A percentile compares a stretch with the other conserved stretches of the same genome.
Evolutionary conservation across 2,113 vertebrate species (phyloP).

Genomic region (Potamarius usumacintae): DNA sequence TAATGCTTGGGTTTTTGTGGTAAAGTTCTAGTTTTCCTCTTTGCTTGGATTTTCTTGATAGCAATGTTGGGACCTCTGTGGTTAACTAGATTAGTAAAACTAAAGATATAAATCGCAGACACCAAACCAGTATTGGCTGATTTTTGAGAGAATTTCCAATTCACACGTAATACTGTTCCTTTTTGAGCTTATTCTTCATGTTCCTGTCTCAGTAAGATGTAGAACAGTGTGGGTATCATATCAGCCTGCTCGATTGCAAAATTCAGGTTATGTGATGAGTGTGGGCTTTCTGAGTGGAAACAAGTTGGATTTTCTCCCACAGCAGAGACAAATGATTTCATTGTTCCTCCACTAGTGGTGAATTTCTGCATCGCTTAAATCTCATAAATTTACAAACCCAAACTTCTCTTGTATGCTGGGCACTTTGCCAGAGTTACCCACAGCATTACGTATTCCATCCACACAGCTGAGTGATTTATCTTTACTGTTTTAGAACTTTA

Average conservation of each 20-base stretch:
- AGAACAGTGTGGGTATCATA: background rate
- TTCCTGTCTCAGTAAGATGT: background rate
- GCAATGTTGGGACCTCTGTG: background rate
- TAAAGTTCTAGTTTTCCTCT: background rate
- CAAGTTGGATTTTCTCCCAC: slow-evolving; percentile 4
- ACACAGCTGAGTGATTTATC: background rate
- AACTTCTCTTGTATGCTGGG: background rate
- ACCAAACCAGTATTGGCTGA: background rate
- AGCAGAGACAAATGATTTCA: slow-evolving; percentile 1
- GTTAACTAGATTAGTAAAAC: background rate
- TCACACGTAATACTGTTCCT: background rate
- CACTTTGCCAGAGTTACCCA: background rate
- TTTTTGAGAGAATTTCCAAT: background rate
- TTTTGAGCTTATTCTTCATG: background rate
- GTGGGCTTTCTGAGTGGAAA: slow-evolving; percentile 3
- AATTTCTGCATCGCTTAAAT: background rate
- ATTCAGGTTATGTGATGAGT: background rate
- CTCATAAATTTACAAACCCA: background rate
- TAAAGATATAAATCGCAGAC: background rate
- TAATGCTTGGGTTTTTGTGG: background rate
- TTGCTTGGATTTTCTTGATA: background rate
- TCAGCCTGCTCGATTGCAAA: background rate
- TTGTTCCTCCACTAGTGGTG: slow-evolving; percentile 5
- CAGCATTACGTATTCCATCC: background rate
- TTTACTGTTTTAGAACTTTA: background rate